Evolutionary conservation across 1,140 invertebrate genomes (phyloP), one percentile per base, ranked within the genome.

Genomic region (Pseudobourletiella spinata): DNA sequence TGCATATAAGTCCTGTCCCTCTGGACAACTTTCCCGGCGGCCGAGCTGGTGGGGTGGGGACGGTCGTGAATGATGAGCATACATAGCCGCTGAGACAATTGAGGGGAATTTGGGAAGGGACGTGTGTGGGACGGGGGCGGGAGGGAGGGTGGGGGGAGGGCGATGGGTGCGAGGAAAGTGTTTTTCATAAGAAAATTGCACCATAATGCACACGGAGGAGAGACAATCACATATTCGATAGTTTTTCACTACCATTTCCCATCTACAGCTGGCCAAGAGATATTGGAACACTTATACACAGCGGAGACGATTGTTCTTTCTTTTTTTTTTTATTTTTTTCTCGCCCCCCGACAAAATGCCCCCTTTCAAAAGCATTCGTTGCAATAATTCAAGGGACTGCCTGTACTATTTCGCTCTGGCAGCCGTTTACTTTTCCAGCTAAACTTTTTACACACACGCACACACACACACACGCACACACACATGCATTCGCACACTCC

Each of bases 361-460:
- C 61, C 67, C 64, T 66, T 66, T 69, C 64, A 66, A 63, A 66
- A 63, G 58, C 67, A 66, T 66, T 66, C 64, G 26, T 57, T 69
- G 64, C 58, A 64, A 69, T 69, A 69, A 69, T 69, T 69, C 67
- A 69, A 61, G 61, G 54, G 57, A 59, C 61, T 64, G 57, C 65
- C 57, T 57, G 51, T 61, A 30, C 55, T 58, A 63, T 35, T 55
- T 55, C 26, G 48, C 57, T 25, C 44, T 57, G 50, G 35, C 59
- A 58, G 44, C n/a, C 59, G 42, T 61, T 66, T 55, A 57, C 57
- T 51, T 57, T 65, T 44, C 42, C 42, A 48, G n/a, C 59, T 58
- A 57, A 64, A 54, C 51, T 64, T 63, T 57, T 58, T 64, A 54
- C 57, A 44, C 62, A 46, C 57, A n/a, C n/a, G n/a, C n/a, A n/a